phyloP scores from a whole-genome alignment of 1,140 invertebrate species.

The Gryon sp. region DNA sequence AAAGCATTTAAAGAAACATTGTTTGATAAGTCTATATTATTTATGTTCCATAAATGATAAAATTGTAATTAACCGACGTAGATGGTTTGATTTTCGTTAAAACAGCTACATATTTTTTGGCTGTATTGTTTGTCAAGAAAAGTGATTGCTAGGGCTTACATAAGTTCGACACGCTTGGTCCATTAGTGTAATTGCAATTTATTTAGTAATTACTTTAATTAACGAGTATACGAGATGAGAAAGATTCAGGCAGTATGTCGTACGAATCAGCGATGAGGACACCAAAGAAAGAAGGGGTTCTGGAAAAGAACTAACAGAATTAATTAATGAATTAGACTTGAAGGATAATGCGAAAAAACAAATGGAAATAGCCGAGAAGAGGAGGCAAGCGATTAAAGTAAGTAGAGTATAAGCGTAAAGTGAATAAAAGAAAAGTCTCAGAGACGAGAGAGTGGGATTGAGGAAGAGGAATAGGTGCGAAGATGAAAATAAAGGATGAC shows the following conservation, averaged over 20 bases:
- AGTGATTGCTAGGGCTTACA: slow-evolving; percentile 37
- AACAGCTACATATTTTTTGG: slow-evolving; percentile 8
- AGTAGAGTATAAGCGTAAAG: slow-evolving; percentile 76
- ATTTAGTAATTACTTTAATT: slow-evolving; percentile 80
- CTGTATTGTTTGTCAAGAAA: slow-evolving; percentile 42
- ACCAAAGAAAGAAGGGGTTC: slow-evolving; percentile 47
- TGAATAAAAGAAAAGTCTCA: slow-evolving; percentile 72
- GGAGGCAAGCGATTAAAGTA: slow-evolving; percentile 76
- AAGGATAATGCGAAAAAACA: slow-evolving; percentile 79
- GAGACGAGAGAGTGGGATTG: slow-evolving; percentile 18
- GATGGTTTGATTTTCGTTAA: neutral
- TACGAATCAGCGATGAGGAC: slow-evolving; percentile 43
- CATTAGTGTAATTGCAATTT: slow-evolving; percentile 80
- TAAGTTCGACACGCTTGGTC: slow-evolving; percentile 65
- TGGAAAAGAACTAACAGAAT: slow-evolving; percentile 73
- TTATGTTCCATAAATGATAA: too few species aligned
- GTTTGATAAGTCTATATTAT: too few species aligned
- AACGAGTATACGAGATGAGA: slow-evolving; percentile 70
- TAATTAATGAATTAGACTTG: slow-evolving; percentile 80
- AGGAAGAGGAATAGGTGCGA: slow-evolving; percentile 50
- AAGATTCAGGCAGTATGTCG: slow-evolving; percentile 56
- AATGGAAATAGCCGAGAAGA: slow-evolving; percentile 73
- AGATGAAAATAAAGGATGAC: slow-evolving; percentile 61
- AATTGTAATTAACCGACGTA: too few species aligned
- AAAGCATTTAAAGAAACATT: too few species aligned